Conservation (phyloP, 2,888 invertebrate species). For the Liodrosophila aerea region DNA sequence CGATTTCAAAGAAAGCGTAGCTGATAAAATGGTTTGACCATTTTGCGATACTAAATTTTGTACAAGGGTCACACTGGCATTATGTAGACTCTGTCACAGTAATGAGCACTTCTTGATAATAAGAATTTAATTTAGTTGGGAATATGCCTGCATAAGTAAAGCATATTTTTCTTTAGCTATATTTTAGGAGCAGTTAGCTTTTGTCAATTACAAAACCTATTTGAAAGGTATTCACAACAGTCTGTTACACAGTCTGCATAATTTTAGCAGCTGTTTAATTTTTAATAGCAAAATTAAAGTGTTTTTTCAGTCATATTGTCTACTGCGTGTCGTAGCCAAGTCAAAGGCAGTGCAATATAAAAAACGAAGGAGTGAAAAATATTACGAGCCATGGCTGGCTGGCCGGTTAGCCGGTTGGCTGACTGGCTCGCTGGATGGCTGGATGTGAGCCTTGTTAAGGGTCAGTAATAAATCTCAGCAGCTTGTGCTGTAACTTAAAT, state of each 20-base stretch:
- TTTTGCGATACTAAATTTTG: no score
- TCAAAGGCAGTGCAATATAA: conserved; percentile 9
- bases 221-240: no score
- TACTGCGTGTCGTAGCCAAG: conserved; percentile 14
- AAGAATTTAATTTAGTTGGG: no score
- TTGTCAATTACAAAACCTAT: no score
- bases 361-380: conserved; percentile 25
- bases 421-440: neutral
- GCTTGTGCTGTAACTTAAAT: conserved; percentile 76
- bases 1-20: no score
- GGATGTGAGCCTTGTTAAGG: conserved; percentile 60
- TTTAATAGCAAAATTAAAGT: conserved; percentile 36
- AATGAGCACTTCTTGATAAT: no score
- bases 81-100: no score
- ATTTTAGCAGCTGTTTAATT: conserved; percentile 29
- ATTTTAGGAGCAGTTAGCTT: no score
- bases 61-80: no score
- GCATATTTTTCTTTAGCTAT: no score
- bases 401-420: conserved; percentile 4
- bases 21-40: no score
- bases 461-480: conserved; percentile 76
- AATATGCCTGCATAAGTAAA: no score
- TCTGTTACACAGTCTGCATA: conserved; percentile 1
- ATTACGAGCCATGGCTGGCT: conserved; percentile 19
- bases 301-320: conserved; percentile 46